phyloP scores from a whole-genome alignment of 2,113 vertebrate genomes.

The Nettapus auritus region DNA sequence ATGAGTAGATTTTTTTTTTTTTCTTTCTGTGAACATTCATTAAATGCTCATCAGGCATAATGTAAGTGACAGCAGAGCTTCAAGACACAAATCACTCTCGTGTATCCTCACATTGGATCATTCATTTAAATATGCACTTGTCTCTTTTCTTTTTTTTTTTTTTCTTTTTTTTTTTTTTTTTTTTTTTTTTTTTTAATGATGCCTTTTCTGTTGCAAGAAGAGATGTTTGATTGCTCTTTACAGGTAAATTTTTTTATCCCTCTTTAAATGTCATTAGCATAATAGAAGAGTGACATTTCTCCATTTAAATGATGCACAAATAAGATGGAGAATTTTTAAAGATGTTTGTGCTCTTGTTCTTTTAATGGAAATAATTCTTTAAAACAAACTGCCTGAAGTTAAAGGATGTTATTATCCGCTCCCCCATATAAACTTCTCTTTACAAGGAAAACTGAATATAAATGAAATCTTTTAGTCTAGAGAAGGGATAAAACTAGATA shows the following conservation, averaged over 20 bases:
- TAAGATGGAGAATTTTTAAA: conserved; percentile 32
- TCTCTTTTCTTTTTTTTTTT: conserved; percentile 32
- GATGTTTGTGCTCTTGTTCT: background rate
- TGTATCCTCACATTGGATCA: conserved; percentile 9
- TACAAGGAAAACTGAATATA: conserved; percentile 18
- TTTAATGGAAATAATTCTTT: conserved; percentile 42
- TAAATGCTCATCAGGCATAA: conserved; percentile 46
- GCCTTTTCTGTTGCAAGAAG: conserved; percentile 37
- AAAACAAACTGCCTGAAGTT: conserved; percentile 36
- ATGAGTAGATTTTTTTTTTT: conserved; percentile 19
- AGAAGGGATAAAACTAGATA: conserved; percentile 32
- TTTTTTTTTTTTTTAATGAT: conserved; percentile 23
- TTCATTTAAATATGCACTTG: conserved; percentile 56
- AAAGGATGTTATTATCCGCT: background rate
- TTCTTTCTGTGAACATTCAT: conserved; percentile 39
- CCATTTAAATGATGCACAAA: conserved; percentile 33
- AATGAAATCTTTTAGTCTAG: conserved; percentile 44
- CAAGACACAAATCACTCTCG: conserved; percentile 37
- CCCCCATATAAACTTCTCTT: background rate
- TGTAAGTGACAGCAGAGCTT: conserved; percentile 40
- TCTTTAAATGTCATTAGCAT: conserved; percentile 42
- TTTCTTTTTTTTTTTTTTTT: background rate
- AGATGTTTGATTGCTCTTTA: conserved; percentile 54
- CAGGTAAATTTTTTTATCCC: background rate
- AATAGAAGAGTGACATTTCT: conserved; percentile 61